Evolutionary conservation across 2,113 vertebrate genomes (phyloP), one percentile per base, ranked within the genome.

Genomic region (Dasypus novemcinctus): DNA sequence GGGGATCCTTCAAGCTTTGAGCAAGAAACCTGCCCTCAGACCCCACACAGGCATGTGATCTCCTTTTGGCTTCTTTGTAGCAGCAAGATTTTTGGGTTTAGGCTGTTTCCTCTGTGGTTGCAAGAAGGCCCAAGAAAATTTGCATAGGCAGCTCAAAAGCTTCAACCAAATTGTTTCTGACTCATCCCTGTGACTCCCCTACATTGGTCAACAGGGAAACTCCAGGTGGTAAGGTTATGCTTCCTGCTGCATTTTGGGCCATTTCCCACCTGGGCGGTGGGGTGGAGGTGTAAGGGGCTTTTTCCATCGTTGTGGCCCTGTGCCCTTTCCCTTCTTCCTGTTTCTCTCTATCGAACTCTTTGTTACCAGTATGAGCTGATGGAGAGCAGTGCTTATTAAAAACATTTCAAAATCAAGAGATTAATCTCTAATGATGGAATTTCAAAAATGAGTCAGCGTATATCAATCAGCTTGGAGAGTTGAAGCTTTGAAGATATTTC

Each of bases 331-430:
- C 61, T 85, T 74, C 54, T 76, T 80, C 57, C 43, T 41, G 27
- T 41, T 79, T 21, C 41, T 94, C 38, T 83, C 49, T 52, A 20
- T 74, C 41, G 82, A 86, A 46, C 27, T 54, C 25, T 33, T 2
- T 46, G 59, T 43, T 91, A 68, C 76, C 31, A 46, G 31, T 80
- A 79, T 63, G 52, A 91, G 61, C 72, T 63, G 71, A 92, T 57
- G 43, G 41, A 59, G 10, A 86, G 71, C 21, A 91, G 11, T 7
- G 54, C 72, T 90, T 74, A 61, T 82, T 75, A 43, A 49, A 93
- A 93, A 81, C 10, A 61, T 64, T 79, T 95, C 87, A 17, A 12
- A 93, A 90, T 79, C 49, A 75, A 90, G 79, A 91, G 83, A 94
- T 90, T 80, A 64, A 64, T 59, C 10, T 72, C 38, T 52, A n/a